phyloP scores from a whole-genome alignment of 2,797 vertebrate species.

The Otus scops region DNA sequence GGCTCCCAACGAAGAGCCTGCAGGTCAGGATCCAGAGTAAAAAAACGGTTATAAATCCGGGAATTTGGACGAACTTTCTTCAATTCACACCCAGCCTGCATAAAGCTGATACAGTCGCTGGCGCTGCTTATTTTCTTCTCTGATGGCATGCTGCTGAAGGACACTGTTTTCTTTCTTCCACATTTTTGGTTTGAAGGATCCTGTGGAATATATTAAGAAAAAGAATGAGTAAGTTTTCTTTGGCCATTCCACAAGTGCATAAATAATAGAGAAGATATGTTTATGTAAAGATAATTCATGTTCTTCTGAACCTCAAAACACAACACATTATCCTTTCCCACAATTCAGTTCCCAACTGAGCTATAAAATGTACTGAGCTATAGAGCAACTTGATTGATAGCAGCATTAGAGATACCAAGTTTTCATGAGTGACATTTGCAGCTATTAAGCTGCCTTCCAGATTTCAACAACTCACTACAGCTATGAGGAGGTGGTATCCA shows the following conservation, averaged over 20 bases:
- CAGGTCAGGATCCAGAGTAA: conserved; percentile 91
- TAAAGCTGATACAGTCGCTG: conserved; percentile 94
- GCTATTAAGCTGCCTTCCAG: background rate
- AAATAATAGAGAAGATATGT: background rate
- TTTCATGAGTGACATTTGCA: background rate
- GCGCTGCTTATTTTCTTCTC: conserved; percentile 98
- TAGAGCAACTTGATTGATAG: background rate
- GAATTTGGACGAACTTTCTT: conserved; percentile 96
- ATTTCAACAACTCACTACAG: background rate
- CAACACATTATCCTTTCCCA: background rate
- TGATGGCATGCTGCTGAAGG: conserved; percentile 98
- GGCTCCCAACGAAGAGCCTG: conserved; percentile 96
- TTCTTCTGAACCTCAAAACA: conserved; percentile 3
- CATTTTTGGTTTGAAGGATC: conserved; percentile 92
- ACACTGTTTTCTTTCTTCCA: conserved; percentile 94
- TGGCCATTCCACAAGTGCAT: background rate
- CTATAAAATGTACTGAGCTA: background rate
- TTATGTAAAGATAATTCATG: background rate
- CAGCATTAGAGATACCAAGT: background rate
- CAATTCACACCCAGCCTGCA: conserved; percentile 96
- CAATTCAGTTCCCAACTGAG: background rate
- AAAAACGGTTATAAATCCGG: conserved; percentile 95
- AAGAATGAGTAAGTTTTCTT: conserved; percentile 2
- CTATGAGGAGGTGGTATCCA: background rate
- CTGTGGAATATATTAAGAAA: conserved; percentile 68